These are phyloP conservation scores for Rhorus exstirpatorius DNA, from an alignment of 2,888 invertebrate species.

Conservation along the genomic window DNA sequence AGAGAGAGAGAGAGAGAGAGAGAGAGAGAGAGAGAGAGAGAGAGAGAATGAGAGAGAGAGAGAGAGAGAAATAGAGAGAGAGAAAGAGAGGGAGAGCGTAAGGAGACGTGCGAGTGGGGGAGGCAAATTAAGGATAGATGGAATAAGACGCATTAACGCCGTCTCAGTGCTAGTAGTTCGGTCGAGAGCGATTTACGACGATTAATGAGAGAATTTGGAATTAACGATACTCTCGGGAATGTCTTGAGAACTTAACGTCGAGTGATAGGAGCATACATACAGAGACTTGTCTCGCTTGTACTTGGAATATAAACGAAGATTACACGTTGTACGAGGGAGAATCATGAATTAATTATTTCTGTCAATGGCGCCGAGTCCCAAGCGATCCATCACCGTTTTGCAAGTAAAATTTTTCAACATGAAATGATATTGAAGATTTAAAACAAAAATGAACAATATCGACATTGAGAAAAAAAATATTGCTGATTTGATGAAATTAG, in stretches of 20 bases:
- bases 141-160: slow-evolving; percentile 19
- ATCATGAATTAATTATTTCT: slow-evolving; percentile 25
- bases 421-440: not conserved
- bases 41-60: not conserved
- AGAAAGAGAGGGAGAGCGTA: not conserved
- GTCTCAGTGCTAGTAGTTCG: slow-evolving; percentile 2
- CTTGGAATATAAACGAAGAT: slow-evolving; percentile 15
- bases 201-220: slow-evolving; percentile 44
- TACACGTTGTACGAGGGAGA: not conserved
- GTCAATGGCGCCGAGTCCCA: not conserved
- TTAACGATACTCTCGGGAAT: slow-evolving; percentile 23
- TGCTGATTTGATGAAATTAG: no score
- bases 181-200: slow-evolving; percentile 21
- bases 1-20: not conserved
- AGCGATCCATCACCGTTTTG: not conserved
- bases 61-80: not conserved
- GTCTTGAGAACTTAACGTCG: slow-evolving; percentile 16
- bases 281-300: slow-evolving; percentile 1
- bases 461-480: no score
- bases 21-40: not conserved
- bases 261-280: not conserved
- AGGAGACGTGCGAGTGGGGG: not conserved
- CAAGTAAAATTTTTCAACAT: slow-evolving; percentile 5
- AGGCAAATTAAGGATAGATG: slow-evolving; percentile 29
- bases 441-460: not conserved